phyloP scores from a whole-genome alignment of 64 coral and sea anemone genomes.

The Pachyseris speciosa region DNA sequence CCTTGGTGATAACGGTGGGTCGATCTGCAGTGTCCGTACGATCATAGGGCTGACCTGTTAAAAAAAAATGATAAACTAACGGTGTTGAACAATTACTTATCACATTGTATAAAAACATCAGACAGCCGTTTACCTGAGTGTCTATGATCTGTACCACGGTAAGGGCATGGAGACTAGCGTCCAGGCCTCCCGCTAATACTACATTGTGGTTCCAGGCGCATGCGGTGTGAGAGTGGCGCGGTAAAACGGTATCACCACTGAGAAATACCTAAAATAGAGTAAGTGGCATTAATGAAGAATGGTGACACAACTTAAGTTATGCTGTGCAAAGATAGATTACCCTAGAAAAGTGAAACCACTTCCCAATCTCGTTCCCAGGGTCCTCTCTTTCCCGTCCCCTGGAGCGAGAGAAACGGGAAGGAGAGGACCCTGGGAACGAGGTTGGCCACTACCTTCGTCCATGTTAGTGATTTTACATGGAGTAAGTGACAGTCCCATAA shows the following conservation, averaged over 20 bases:
- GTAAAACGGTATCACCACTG: conserved; percentile 42
- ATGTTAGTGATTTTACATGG: conserved; percentile 56
- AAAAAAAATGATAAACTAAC: background rate
- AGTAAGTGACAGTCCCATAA: conserved; percentile 81
- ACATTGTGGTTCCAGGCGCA: conserved; percentile 65
- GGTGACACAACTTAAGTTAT: background rate
- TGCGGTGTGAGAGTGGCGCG: conserved; percentile 85
- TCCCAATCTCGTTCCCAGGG: too few relatives aligned
- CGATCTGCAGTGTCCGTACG: conserved; percentile 34
- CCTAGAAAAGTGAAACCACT: too few relatives aligned
- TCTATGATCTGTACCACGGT: conserved; percentile 54
- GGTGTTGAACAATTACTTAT: background rate
- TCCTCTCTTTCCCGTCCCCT: too few relatives aligned
- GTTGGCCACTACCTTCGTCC: conserved; percentile 67
- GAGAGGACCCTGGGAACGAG: too few relatives aligned
- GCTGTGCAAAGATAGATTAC: background rate
- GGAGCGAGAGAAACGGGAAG: too few relatives aligned
- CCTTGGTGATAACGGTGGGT: conserved; percentile 64
- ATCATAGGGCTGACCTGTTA: conserved; percentile 45
- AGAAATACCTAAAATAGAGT: background rate
- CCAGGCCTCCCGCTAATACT: conserved; percentile 72
- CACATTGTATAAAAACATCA: too few relatives aligned
- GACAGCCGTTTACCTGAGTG: conserved; percentile 41
- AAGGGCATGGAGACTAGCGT: conserved; percentile 48
- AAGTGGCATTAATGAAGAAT: too few relatives aligned